Conservation (phyloP, 2,113 vertebrate genomes). For the Mungos mungo region DNA sequence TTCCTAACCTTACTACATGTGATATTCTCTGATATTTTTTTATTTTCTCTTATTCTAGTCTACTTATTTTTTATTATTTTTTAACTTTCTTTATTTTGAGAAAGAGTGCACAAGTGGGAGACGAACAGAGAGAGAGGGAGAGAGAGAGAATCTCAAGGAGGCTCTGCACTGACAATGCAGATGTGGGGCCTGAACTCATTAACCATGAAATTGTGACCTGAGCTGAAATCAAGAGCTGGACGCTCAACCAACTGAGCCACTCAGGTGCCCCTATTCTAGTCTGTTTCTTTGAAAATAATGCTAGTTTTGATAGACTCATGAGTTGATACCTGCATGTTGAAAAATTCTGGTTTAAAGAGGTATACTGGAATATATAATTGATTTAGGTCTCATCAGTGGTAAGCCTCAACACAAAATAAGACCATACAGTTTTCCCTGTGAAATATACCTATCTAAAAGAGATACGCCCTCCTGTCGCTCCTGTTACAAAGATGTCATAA, state of each 20-base stretch:
- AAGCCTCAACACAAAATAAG: not conserved
- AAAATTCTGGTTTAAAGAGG: not conserved
- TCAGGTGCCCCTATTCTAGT: not conserved
- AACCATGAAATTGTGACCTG: too few relatives aligned
- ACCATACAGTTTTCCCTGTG: not conserved
- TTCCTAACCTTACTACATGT: not conserved
- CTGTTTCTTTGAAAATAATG: not conserved
- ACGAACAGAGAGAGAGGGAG: too few relatives aligned
- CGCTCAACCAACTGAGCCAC: too few relatives aligned
- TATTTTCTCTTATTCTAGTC: conserved; percentile 1
- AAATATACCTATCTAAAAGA: not conserved
- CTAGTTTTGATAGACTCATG: not conserved
- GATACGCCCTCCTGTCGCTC: not conserved
- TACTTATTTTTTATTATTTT: not conserved
- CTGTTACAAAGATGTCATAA: not conserved
- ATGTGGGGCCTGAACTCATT: too few relatives aligned
- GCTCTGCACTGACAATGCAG: too few relatives aligned
- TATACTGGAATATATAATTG: not conserved
- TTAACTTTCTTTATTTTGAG: too few relatives aligned
- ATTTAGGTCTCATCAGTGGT: not conserved
- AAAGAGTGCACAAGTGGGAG: too few relatives aligned
- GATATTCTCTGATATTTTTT: not conserved
- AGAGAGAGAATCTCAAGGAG: too few relatives aligned
- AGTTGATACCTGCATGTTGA: not conserved
- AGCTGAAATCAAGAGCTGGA: too few relatives aligned